A percentile compares a stretch with the other conserved stretches of the same genome.
Conservation (phyloP, 1,140 invertebrate species). For the Pseudoatta argentina region DNA sequence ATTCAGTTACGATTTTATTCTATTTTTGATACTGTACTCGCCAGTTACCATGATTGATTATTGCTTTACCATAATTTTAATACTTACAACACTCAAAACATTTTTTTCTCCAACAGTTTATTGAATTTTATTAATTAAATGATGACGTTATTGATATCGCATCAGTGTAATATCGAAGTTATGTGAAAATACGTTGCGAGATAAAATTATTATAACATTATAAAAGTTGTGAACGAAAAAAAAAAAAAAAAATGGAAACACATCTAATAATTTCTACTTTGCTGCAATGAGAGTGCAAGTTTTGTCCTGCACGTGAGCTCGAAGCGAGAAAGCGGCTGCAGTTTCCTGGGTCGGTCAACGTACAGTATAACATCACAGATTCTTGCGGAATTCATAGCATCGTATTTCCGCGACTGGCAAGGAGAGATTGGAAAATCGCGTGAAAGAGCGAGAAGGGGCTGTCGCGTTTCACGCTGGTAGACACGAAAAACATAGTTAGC, state of each 20-base stretch:
- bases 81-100: background rate
- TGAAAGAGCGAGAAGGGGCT: slow-evolving; percentile 31
- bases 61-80: background rate
- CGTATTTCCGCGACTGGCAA: slow-evolving; percentile 46
- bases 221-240: background rate
- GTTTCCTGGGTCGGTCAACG: slow-evolving; percentile 42
- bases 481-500: slow-evolving; percentile 81
- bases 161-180: background rate
- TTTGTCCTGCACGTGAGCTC: background rate
- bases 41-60: background rate
- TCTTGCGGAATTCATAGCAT: slow-evolving; percentile 46
- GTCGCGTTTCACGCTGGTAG: slow-evolving; percentile 76
- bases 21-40: background rate
- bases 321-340: slow-evolving; percentile 21
- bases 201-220: background rate
- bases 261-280: slow-evolving; percentile 1
- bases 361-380: slow-evolving; percentile 42
- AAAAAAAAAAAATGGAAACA: background rate
- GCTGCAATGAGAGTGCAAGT: slow-evolving; percentile 9
- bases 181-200: background rate
- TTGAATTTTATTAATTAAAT: background rate
- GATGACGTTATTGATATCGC: background rate
- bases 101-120: background rate
- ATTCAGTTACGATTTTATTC: background rate
- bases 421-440: slow-evolving; percentile 37